Evolutionary conservation across 2,113 vertebrate genomes (phyloP).

Genomic region (Alexandromys fortis): DNA sequence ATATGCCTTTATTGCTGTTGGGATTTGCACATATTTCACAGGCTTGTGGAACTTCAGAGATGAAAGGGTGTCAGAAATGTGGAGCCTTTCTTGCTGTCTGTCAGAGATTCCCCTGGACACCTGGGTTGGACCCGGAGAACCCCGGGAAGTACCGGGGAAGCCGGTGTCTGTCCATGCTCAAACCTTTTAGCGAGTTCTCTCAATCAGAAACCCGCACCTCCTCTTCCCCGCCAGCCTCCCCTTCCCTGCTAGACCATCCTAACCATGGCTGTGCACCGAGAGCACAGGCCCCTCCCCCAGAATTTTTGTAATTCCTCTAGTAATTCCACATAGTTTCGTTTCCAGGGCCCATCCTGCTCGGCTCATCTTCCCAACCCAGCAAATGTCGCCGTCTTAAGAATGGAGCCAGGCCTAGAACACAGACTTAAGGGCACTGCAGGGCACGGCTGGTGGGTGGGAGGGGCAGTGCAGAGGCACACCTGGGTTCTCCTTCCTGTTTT

Average conservation of each 20-base stretch:
- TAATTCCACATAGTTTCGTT: neutral
- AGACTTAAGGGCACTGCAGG: neutral
- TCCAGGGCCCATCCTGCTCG: neutral
- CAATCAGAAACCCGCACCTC: neutral
- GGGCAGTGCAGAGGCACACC: neutral
- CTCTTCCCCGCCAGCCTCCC: neutral
- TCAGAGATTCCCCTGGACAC: neutral
- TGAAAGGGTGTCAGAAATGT: neutral
- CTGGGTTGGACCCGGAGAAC: neutral
- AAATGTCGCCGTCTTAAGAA: neutral
- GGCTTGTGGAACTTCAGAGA: neutral
- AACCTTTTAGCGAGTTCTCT: neutral
- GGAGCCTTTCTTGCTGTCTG: neutral
- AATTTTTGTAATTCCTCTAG: neutral
- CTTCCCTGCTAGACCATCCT: neutral
- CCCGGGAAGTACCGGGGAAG: neutral
- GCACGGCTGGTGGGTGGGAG: neutral
- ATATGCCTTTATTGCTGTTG: neutral
- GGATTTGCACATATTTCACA: constrained; percentile 29
- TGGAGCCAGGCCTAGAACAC: neutral
- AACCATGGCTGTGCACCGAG: neutral
- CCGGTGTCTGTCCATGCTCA: neutral
- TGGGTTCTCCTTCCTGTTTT: neutral
- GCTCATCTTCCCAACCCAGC: neutral
- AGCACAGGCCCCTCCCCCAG: neutral